Conservation (phyloP, 35 echinoderm and acorn worm genomes). For the Diadema setosum region DNA sequence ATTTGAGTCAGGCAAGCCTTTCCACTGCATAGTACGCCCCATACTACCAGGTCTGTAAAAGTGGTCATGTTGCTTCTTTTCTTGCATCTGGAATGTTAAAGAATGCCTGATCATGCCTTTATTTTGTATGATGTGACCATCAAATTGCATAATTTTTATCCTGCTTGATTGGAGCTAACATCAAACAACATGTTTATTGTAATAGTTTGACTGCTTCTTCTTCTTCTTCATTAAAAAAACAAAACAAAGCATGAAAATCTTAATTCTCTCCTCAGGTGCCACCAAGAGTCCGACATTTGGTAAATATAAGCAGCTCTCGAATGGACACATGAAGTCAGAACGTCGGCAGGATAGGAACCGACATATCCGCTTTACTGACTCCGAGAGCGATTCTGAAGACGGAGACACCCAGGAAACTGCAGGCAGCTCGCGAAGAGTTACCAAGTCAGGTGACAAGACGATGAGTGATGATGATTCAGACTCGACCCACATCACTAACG, state of each 20-base stretch:
- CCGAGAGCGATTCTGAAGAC: background rate
- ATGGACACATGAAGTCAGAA: background rate
- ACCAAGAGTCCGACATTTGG: background rate
- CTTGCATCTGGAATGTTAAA: no score
- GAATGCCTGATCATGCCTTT: no score
- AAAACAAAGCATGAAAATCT: background rate
- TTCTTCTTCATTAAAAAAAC: background rate
- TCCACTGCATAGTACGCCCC: no score
- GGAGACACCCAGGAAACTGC: no score
- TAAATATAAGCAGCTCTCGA: background rate
- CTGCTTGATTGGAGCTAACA: no score
- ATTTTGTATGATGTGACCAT: no score
- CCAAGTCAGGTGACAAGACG: background rate
- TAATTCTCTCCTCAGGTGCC: background rate
- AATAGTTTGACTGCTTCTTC: background rate
- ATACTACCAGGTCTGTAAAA: no score
- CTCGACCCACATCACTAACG: background rate
- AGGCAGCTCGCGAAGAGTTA: no score
- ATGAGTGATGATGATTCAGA: background rate
- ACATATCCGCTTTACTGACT: background rate
- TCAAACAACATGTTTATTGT: background rate
- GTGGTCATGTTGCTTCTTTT: no score
- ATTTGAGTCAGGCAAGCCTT: no score
- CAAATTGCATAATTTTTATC: no score
- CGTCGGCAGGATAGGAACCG: background rate